These are phyloP conservation scores for Amaurobius ferox DNA, from an alignment of 2,888 invertebrate genomes.

Conservation along the genomic window DNA sequence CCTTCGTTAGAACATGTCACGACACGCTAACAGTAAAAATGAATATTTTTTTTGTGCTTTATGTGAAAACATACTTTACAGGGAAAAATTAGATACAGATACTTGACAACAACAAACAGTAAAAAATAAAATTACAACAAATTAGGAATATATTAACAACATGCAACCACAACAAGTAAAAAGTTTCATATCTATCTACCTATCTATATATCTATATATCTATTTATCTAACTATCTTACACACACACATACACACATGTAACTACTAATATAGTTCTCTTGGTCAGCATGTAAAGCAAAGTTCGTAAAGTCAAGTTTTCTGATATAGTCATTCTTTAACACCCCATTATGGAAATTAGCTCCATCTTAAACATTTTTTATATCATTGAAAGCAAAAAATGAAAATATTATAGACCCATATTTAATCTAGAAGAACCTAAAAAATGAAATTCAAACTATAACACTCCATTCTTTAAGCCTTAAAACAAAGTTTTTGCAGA, in stretches of 20 bases:
- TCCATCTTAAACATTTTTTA: no score
- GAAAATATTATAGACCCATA: no score
- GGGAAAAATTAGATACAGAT: conserved; percentile 36
- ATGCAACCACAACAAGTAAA: conserved; percentile 23
- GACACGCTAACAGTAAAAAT: conserved; percentile 61
- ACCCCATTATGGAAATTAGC: no score
- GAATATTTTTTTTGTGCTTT: conserved; percentile 33
- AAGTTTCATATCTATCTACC: background rate
- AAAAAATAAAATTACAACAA: background rate
- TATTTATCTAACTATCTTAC: background rate
- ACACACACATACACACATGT: background rate
- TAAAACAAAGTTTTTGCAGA: no score
- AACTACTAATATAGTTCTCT: background rate
- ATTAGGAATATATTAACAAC: conserved; percentile 15
- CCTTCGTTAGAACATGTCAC: conserved; percentile 58
- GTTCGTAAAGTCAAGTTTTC: background rate
- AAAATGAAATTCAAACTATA: no score
- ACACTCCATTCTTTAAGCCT: no score
- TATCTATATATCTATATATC: background rate
- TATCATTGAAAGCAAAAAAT: no score
- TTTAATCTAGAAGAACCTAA: no score
- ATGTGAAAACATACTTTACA: conserved; percentile 17
- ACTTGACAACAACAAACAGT: conserved; percentile 12
- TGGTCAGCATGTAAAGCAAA: background rate
- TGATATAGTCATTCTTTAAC: background rate